Conservation (phyloP, 2,113 vertebrate genomes). For the Aythya baeri region DNA sequence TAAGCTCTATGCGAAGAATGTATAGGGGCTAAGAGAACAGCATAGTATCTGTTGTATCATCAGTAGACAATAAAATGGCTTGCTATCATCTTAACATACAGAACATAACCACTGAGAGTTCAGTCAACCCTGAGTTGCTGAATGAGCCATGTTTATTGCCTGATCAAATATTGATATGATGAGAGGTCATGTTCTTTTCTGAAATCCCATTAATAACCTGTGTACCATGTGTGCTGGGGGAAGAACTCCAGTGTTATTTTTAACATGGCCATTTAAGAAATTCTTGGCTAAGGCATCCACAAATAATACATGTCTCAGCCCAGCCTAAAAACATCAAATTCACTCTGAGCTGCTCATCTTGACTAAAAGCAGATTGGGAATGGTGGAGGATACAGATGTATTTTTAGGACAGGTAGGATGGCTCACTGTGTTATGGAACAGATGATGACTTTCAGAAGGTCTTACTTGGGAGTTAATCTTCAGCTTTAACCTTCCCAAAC, state of each 20-base stretch:
- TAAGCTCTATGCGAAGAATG: background rate
- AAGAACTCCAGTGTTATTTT: conserved; percentile 22
- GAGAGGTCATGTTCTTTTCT: conserved; percentile 49
- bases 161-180: conserved; percentile 70
- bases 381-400: background rate
- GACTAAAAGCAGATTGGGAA: background rate
- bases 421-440: background rate
- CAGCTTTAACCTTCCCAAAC: background rate
- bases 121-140: conserved; percentile 22
- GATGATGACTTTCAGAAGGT: background rate
- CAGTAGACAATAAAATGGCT: conserved; percentile 4
- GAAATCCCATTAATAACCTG: conserved; percentile 63
- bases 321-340: background rate
- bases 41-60: background rate
- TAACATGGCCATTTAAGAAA: background rate
- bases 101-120: conserved; percentile 43
- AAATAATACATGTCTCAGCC: background rate
- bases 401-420: background rate
- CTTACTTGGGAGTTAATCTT: background rate
- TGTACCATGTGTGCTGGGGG: background rate
- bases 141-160: conserved; percentile 31
- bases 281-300: background rate
- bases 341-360: background rate
- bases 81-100: conserved; percentile 20
- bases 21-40: background rate